A percentile compares a stretch with the other conserved stretches of the same genome.
These are phyloP conservation scores for Eristalis pertinax DNA, from an alignment of 2,888 invertebrate species.

Conservation along the genomic window DNA sequence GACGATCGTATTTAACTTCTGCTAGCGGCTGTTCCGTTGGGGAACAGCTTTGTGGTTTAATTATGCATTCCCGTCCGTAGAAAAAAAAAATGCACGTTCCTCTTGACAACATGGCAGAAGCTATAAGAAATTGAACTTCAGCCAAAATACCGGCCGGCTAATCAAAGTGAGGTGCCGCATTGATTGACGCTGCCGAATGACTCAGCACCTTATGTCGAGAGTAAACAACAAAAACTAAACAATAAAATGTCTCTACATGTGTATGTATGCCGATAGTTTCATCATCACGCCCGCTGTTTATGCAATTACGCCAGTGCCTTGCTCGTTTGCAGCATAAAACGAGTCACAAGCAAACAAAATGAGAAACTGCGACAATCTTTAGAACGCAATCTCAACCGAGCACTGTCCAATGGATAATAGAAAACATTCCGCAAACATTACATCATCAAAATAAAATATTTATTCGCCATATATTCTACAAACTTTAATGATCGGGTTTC, in stretches of 20 bases:
- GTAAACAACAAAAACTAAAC: not conserved
- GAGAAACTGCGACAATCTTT: not conserved
- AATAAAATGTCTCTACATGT: not conserved
- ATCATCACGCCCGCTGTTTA: not conserved
- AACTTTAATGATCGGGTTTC: conserved; percentile 12
- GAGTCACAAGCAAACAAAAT: not conserved
- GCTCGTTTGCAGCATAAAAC: not conserved
- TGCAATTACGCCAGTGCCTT: not conserved
- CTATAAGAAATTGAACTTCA: not conserved
- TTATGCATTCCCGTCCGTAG: not conserved
- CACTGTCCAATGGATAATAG: not conserved
- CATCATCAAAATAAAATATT: conserved; percentile 31
- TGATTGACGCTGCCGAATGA: not conserved
- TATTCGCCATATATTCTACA: conserved; percentile 32
- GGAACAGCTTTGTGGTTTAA: no score
- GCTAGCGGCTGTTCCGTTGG: no score
- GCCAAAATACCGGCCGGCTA: not conserved
- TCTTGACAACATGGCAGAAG: not conserved
- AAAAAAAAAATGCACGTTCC: not conserved
- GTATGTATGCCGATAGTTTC: not conserved
- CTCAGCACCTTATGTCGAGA: not conserved
- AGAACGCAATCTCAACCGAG: not conserved
- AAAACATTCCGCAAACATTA: not conserved
- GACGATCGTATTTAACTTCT: no score
- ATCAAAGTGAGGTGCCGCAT: not conserved